Conservation (phyloP, 2,888 invertebrate species). For the Anarsia innoxiella region DNA sequence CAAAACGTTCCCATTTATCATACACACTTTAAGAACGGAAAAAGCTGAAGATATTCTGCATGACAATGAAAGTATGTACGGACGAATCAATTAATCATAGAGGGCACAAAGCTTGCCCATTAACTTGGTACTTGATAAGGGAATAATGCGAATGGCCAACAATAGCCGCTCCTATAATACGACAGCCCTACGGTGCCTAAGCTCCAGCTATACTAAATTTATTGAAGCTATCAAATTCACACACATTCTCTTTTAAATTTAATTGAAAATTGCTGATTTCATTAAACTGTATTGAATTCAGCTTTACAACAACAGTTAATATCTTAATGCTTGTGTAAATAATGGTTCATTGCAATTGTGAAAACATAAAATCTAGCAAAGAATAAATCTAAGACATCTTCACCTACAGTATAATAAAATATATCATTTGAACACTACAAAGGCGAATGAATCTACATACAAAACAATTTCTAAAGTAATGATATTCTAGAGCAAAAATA, state of each 20-base stretch:
- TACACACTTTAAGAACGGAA: slow-evolving; percentile 48
- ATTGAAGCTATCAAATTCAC: slow-evolving; percentile 60
- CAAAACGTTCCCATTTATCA: slow-evolving; percentile 49
- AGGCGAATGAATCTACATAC: too few relatives aligned
- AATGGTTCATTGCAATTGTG: too few relatives aligned
- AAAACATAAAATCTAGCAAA: too few relatives aligned
- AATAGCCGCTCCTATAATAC: slow-evolving; percentile 56
- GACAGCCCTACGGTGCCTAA: slow-evolving; percentile 50
- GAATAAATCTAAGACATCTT: too few relatives aligned
- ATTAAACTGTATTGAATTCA: not conserved
- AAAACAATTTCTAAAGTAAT: too few relatives aligned
- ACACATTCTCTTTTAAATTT: slow-evolving; percentile 36
- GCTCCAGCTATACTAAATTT: slow-evolving; percentile 45
- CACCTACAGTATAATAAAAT: too few relatives aligned
- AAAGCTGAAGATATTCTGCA: slow-evolving; percentile 68
- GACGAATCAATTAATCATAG: slow-evolving; percentile 70
- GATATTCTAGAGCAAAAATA: too few relatives aligned
- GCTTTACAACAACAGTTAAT: not conserved
- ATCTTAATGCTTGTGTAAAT: too few relatives aligned
- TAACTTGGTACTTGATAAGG: slow-evolving; percentile 72
- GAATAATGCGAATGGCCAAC: slow-evolving; percentile 64
- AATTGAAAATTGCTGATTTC: too few relatives aligned
- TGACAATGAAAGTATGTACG: slow-evolving; percentile 62
- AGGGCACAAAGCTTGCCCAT: slow-evolving; percentile 68
- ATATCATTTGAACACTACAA: too few relatives aligned